Evolutionary conservation across 2,113 vertebrate species (phyloP), one percentile per base, ranked within the genome.

Genomic region (Dendrocopos noguchii): DNA sequence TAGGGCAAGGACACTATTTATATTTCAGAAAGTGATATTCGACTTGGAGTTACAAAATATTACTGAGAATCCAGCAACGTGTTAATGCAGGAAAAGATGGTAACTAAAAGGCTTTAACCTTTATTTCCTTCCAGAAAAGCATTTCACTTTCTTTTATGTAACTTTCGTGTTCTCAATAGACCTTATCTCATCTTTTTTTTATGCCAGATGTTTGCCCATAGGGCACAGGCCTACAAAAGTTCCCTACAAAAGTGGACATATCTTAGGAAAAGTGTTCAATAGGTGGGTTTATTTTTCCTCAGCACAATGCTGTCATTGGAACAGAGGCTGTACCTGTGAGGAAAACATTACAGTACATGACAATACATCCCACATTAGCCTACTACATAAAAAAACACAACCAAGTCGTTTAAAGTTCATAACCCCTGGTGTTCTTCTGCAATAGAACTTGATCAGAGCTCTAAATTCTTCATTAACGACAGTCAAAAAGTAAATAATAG

Each of bases 401-500:
- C 46, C 3, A 71, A 10, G 18, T 72, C 29, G 6, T 63, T 80
- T 67, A 72, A 84, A 70, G 39, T 84, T 88, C 55, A 33, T 79
- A 76, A 73, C 9, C 60, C 21, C 24, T 39, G 25, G 42, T 19
- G 21, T 31, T 89, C 18, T 80, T 88, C n/a, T 73, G 15, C 46
- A 84, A 20, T 31, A 42, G 25, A 65, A 52, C 42, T 64, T 80
- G 11, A 16, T 6, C 33, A 73, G 46, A 63, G 25, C 34, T 61
- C 8, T 79, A 70, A 66, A 66, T 73, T 50, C 93, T 76, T 55
- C 34, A 20, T 44, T 66, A 67, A 21, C 28, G 74, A 66, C 67
- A 91, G 11, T 6, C 19, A 74, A 82, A 44, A 87, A 82, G 74
- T 94, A 96, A 94, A 94, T 74, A 74, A 73, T 36, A 34, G 70